A percentile compares a stretch with the other conserved stretches of the same genome.
These are phyloP conservation scores for Periophthalmodon schlosseri DNA, from an alignment of 2,113 vertebrate species.

Conservation along the genomic window DNA sequence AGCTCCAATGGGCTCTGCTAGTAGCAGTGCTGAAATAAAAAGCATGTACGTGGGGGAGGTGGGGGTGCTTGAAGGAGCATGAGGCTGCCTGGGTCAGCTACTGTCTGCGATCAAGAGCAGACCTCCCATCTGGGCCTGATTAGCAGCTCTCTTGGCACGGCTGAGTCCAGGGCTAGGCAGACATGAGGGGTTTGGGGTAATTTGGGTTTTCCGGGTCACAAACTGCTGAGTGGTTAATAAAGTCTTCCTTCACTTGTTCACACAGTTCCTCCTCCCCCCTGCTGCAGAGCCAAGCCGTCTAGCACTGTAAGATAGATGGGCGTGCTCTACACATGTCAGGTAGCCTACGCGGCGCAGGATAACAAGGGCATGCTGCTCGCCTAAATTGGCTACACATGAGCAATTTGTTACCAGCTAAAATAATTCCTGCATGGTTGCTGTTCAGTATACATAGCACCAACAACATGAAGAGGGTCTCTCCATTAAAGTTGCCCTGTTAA, in stretches of 20 bases:
- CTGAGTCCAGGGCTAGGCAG: slow-evolving; percentile 50
- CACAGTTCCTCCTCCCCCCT: slow-evolving; percentile 60
- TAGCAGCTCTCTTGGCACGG: slow-evolving; percentile 60
- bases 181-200: slow-evolving; percentile 72
- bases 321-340: slow-evolving; percentile 52
- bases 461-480: slow-evolving; percentile 47
- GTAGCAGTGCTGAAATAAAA: slow-evolving; percentile 58
- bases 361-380: slow-evolving; percentile 58
- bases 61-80: slow-evolving; percentile 39
- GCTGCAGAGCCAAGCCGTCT: slow-evolving; percentile 55
- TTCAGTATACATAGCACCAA: slow-evolving; percentile 68
- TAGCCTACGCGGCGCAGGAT: slow-evolving; percentile 43
- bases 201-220: slow-evolving; percentile 78
- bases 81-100: slow-evolving; percentile 64
- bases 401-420: slow-evolving; percentile 76
- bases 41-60: slow-evolving; percentile 4
- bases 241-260: slow-evolving; percentile 73
- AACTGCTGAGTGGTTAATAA: slow-evolving; percentile 79
- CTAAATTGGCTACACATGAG: slow-evolving; percentile 72
- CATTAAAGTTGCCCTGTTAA: slow-evolving; percentile 50
- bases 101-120: slow-evolving; percentile 76
- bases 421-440: slow-evolving; percentile 63
- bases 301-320: slow-evolving; percentile 55
- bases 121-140: slow-evolving; percentile 76
- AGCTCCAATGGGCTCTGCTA: slow-evolving; percentile 39